A percentile compares a stretch with the other conserved stretches of the same genome.
phyloP scores from a whole-genome alignment of 2,888 invertebrate genomes.

The Micoletzkya japonica region DNA sequence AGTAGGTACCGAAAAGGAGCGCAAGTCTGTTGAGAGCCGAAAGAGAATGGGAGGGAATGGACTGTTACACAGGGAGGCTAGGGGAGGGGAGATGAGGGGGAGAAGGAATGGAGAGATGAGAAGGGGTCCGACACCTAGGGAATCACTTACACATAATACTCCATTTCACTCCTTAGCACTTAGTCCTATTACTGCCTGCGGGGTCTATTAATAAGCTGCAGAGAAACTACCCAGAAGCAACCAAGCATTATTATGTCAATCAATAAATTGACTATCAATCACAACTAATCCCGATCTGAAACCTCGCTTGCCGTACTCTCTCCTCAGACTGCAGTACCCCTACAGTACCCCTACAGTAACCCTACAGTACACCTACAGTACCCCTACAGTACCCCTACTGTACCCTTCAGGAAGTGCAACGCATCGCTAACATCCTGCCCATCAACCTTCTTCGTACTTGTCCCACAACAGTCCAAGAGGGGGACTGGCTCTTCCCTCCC shows the following conservation, averaged over 20 bases:
- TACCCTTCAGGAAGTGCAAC: slow-evolving; percentile 35
- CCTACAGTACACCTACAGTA: too few relatives aligned
- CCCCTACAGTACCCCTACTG: neutral
- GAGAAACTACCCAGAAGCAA: too few relatives aligned
- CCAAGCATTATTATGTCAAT: too few relatives aligned
- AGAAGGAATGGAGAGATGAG: neutral
- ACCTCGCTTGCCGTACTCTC: too few relatives aligned
- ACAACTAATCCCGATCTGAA: too few relatives aligned
- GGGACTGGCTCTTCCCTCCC: slow-evolving; percentile 6
- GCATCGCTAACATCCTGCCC: slow-evolving; percentile 63
- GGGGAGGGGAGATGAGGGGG: neutral
- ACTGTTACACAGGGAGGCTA: neutral
- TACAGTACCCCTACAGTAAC: too few relatives aligned
- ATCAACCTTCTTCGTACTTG: slow-evolving; percentile 58
- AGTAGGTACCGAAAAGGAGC: slow-evolving; percentile 3
- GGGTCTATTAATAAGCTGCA: too few relatives aligned
- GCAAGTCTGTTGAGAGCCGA: slow-evolving; percentile 5
- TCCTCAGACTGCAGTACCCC: neutral
- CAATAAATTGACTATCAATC: too few relatives aligned
- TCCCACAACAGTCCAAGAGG: slow-evolving; percentile 41
- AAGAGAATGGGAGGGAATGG: neutral
- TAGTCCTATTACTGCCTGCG: too few relatives aligned
- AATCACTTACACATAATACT: too few relatives aligned
- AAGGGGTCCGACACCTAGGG: too few relatives aligned
- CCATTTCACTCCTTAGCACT: too few relatives aligned